Conservation (phyloP, 2,888 invertebrate species). For the Lobophora halterata region DNA sequence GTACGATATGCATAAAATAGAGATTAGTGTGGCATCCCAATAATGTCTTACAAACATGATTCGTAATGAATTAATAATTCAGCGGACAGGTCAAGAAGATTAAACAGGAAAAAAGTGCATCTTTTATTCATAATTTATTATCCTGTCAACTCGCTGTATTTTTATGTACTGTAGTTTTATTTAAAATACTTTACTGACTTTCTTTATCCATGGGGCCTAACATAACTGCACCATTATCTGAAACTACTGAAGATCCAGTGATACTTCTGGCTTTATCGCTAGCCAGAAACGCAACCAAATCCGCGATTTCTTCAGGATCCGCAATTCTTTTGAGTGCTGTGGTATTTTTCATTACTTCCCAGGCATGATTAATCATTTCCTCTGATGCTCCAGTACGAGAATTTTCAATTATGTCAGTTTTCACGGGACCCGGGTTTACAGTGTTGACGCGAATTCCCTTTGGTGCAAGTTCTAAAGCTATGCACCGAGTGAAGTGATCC, state of each 20-base stretch:
- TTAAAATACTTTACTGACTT: too few relatives aligned
- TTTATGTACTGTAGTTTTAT: too few relatives aligned
- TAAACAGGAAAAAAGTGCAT: too few relatives aligned
- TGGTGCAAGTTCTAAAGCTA: slow-evolving; percentile 87
- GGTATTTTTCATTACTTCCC: slow-evolving; percentile 85
- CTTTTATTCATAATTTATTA: too few relatives aligned
- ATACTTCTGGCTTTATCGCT: slow-evolving; percentile 80
- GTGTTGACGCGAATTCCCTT: slow-evolving; percentile 89
- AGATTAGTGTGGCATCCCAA: too few relatives aligned
- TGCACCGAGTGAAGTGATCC: slow-evolving; percentile 93
- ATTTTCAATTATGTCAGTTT: slow-evolving; percentile 43
- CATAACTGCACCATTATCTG: slow-evolving; percentile 34
- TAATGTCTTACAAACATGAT: too few relatives aligned
- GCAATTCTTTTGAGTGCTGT: slow-evolving; percentile 89
- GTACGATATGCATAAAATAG: too few relatives aligned
- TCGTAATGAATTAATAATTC: too few relatives aligned
- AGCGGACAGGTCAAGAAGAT: too few relatives aligned
- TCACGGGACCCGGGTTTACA: slow-evolving; percentile 92
- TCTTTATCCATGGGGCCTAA: too few relatives aligned
- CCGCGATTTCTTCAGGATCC: slow-evolving; percentile 73
- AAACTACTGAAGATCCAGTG: slow-evolving; percentile 82
- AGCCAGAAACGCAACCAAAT: slow-evolving; percentile 91
- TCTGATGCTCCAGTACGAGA: slow-evolving; percentile 51
- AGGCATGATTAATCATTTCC: slow-evolving; percentile 44
- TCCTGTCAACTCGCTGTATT: too few relatives aligned